phyloP scores from a whole-genome alignment of 2,888 invertebrate species.

The Bombylius discolor region DNA sequence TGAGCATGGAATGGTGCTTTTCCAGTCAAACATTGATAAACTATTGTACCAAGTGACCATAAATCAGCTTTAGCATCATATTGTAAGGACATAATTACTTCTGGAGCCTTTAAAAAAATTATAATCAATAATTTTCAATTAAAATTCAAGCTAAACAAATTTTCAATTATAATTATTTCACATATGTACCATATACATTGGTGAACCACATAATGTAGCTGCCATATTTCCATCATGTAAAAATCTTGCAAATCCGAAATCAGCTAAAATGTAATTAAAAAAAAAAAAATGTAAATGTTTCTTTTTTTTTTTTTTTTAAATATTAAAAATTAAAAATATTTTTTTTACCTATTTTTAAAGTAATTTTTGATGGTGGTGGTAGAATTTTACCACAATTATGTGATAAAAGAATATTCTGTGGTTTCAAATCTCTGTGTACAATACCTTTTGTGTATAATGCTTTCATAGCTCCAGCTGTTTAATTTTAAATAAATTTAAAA shows the following conservation, averaged over 20 bases:
- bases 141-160: neutral
- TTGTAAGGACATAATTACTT: conserved; percentile 97
- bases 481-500: conserved; percentile 10
- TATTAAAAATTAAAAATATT: neutral
- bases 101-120: conserved; percentile 57
- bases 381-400: conserved; percentile 42
- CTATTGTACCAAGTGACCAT: conserved; percentile 98
- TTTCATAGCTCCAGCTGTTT: conserved; percentile 91
- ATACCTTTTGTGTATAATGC: conserved; percentile 95
- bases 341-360: conserved; percentile 77
- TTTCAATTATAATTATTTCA: neutral
- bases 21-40: conserved; percentile 95
- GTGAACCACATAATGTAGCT: conserved; percentile 96
- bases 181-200: conserved; percentile 92
- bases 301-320: conserved; percentile 2
- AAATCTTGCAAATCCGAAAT: conserved; percentile 98
- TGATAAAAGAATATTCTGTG: conserved; percentile 95
- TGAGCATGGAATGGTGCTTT: conserved; percentile 98
- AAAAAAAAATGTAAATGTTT: neutral
- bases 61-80: conserved; percentile 99
- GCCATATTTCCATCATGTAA: conserved; percentile 99
- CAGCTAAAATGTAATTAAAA: conserved; percentile 49
- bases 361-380: conserved; percentile 66
- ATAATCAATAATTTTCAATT: neutral
- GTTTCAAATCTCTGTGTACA: conserved; percentile 97